These are phyloP conservation scores for Nyleta sp. DNA, from an alignment of 2,888 invertebrate genomes.

Conservation along the genomic window DNA sequence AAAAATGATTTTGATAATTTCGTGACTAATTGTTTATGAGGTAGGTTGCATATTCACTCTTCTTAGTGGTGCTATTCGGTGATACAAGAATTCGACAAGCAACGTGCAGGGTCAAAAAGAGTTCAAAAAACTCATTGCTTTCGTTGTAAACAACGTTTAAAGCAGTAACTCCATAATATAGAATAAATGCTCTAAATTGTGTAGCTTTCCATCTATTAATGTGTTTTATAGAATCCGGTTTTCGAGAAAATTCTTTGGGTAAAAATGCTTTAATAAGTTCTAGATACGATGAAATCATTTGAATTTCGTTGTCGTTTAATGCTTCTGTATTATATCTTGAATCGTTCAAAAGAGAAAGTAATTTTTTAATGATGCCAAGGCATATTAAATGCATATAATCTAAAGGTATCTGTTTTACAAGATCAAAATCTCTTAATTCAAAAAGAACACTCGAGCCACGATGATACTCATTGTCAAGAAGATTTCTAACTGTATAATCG, in stretches of 20 bases:
- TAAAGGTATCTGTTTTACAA: conserved; percentile 9
- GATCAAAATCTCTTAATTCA: neutral
- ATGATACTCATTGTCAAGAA: neutral
- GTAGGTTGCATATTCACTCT: neutral
- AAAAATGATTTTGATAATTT: neutral
- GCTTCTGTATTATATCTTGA: neutral
- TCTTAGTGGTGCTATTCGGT: neutral
- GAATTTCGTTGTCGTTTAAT: neutral
- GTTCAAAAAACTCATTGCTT: neutral
- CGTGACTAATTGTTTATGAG: neutral
- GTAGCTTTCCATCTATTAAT: neutral
- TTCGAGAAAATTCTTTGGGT: neutral
- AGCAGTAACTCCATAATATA: conserved; percentile 1
- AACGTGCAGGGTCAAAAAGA: neutral
- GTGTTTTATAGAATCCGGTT: neutral
- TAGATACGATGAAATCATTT: neutral
- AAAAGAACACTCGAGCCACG: conserved; percentile 1
- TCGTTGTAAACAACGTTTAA: neutral
- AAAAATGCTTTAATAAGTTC: neutral
- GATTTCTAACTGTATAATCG: neutral
- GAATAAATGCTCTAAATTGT: neutral
- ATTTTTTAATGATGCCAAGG: neutral
- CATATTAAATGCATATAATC: conserved; percentile 12
- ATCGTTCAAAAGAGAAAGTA: neutral
- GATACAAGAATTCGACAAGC: conserved; percentile 7